phyloP scores from a whole-genome alignment of 1,140 invertebrate genomes.

The Conopomorpha cramerella region DNA sequence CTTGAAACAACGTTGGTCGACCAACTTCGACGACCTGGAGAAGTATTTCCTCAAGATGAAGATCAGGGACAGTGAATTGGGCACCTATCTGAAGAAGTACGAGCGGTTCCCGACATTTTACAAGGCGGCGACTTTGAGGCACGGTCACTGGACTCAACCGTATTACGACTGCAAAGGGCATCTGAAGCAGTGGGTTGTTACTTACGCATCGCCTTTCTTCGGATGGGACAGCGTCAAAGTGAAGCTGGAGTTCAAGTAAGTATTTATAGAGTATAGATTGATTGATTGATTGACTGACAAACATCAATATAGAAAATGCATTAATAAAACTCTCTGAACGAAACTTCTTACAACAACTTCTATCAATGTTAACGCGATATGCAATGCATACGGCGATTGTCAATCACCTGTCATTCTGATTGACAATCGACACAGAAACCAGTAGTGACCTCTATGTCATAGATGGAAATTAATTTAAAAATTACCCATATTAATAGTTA shows the following conservation, averaged over 20 bases:
- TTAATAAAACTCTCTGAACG: no score
- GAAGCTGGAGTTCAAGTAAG: constrained; percentile 93
- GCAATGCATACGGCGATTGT: no score
- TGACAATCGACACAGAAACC: no score
- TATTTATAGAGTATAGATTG: no score
- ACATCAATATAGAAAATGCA: no score
- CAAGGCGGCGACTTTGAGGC: constrained; percentile 80
- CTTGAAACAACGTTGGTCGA: constrained; percentile 90
- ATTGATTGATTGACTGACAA: no score
- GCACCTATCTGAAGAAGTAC: constrained; percentile 80
- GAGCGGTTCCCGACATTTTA: constrained; percentile 92
- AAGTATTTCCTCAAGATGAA: constrained; percentile 93
- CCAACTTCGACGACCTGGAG: constrained; percentile 90
- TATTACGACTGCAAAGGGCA: constrained; percentile 94
- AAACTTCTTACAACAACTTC: no score
- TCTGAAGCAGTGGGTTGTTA: constrained; percentile 92
- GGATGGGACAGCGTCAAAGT: constrained; percentile 92
- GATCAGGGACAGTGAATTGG: constrained; percentile 86
- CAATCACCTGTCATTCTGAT: no score
- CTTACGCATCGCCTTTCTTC: constrained; percentile 95
- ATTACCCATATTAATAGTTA: no score
- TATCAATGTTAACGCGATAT: no score
- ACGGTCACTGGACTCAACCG: constrained; percentile 92
- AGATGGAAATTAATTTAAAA: no score
- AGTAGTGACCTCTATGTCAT: no score